Evolutionary conservation across 2,113 vertebrate genomes (phyloP), one percentile per base, ranked within the genome.

Genomic region (Gasterosteus aculeatus): DNA sequence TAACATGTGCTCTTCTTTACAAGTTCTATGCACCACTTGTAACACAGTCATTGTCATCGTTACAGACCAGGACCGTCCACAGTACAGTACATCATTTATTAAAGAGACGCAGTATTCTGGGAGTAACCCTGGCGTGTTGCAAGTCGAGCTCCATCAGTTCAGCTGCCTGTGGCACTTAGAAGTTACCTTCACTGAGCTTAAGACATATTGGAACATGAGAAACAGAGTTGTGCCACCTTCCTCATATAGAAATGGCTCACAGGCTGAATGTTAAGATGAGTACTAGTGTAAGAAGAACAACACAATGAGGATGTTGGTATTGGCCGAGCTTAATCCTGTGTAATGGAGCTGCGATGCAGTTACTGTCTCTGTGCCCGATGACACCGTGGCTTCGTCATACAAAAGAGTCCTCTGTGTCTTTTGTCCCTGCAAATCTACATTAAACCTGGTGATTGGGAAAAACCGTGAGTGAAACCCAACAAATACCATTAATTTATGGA

Each of bases 141-240:
- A 65, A 49, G 10, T 31, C 41, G 6, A 57, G 39, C 57, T 80
- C 56, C 64, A 33, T 80, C 39, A 29, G 64, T 57, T 73, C 71
- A 83, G 69, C 72, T 69, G 72, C 38, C 76, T 63, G 0, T 1
- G 19, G 71, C 42, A 42, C 31, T 73, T 47, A 14, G 22, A 54
- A 65, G 81, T 78, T 64, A 70, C 58, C 69, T 77, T 54, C n/a
- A 56, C 58, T 73, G 51, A 71, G 75, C 73, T 88, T 64, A 69
- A 63, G 33, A 78, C 58, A 57, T 15, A 46, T 44, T 70, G 76
- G 64, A 84, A 90, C 58, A n/a, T 51, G 88, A 88, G 69, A 69
- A 35, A 62, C 46, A 64, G 6, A 62, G 33, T 29, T 73, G 57
- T 41, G 51, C 47, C 67, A 59, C 5, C 46, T 77, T 73, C 68